Base-by-base conservation (phyloP, 2,113 vertebrate genomes). In the Struthio camelus region DNA sequence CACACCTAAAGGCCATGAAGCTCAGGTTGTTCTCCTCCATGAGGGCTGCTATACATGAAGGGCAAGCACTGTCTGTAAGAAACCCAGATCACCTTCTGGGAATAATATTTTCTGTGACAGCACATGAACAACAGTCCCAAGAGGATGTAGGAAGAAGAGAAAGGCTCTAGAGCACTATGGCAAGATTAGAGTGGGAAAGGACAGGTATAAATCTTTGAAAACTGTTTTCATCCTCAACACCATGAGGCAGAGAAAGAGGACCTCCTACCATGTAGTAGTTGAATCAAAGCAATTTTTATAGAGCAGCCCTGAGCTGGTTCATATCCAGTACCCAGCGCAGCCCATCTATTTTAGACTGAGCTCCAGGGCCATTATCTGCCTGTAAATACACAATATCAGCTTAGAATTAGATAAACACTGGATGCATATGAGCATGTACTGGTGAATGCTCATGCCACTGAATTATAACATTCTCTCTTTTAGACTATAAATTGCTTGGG, bases 401-500 rank as follows among this genome's bases (percentile, higher is more conserved):
- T 80, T 42, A 58, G n/a, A 22, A 56, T 34, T 58, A 87, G 92
- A 94, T 78, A 80, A 94, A 59, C 59, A 54, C 50, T 23, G 71
- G 38, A 59, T 86, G 64, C 54, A 75, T 51, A 66, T 4, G 30
- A 58, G 27, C 50, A 23, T 46, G 16, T 69, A 36, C 80, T 87
- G 80, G 19, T 44, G 48, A 79, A 61, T 38, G 27, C 71, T 82
- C 50, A 15, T 32, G 67, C 24, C 71, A 27, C 17, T 59, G 67
- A 46, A 59, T 80, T 87, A 64, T 73, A 82, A 66, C 75, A 51
- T 80, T 38, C 62, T 69, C 56, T 89, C 58, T 69, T 83, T 80
- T 20, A 80, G 58, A 82, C 64, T 90, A 59, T 75, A 85, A 95
- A 75, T 80, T 93, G 64, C 67, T 85, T 56, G 42, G 79, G 95